Evolutionary conservation across 2,113 vertebrate species (phyloP).

Genomic region (Peromyscus maniculatus): DNA sequence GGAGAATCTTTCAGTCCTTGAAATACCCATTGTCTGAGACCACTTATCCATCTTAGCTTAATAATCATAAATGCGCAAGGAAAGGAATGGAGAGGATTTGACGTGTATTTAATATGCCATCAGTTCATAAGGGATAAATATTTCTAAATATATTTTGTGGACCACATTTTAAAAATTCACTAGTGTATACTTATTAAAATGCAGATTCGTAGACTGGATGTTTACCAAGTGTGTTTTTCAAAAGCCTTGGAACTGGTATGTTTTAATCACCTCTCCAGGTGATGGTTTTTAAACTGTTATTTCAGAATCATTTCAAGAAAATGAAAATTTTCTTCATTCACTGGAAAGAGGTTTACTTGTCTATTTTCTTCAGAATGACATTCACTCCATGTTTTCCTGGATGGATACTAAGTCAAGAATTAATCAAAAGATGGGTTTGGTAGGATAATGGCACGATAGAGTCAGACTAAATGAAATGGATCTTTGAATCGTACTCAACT

Average conservation of each 20-base stretch:
- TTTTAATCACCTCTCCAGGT: neutral
- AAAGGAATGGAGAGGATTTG: neutral
- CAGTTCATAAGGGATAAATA: neutral
- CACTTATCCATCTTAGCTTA: neutral
- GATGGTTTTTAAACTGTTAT: slow-evolving; percentile 36
- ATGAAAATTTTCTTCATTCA: slow-evolving; percentile 26
- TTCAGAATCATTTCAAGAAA: slow-evolving; percentile 50
- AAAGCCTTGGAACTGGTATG: neutral
- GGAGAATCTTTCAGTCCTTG: neutral
- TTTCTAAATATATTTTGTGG: neutral
- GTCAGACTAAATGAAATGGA: neutral
- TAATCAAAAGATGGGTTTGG: slow-evolving; percentile 7
- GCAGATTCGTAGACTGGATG: neutral
- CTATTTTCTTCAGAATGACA: slow-evolving; percentile 19
- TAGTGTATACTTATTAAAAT: slow-evolving; percentile 51
- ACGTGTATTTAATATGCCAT: neutral
- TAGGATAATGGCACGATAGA: neutral
- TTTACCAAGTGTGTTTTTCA: slow-evolving; percentile 44
- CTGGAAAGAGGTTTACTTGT: neutral
- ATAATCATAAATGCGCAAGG: neutral
- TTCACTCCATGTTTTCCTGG: neutral
- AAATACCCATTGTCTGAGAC: neutral
- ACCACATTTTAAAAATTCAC: neutral
- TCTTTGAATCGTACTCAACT: slow-evolving; percentile 43
- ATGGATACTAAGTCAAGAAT: slow-evolving; percentile 37